These are phyloP conservation scores for Parelbella ahira DNA, from an alignment of 2,888 invertebrate species.

Conservation along the genomic window DNA sequence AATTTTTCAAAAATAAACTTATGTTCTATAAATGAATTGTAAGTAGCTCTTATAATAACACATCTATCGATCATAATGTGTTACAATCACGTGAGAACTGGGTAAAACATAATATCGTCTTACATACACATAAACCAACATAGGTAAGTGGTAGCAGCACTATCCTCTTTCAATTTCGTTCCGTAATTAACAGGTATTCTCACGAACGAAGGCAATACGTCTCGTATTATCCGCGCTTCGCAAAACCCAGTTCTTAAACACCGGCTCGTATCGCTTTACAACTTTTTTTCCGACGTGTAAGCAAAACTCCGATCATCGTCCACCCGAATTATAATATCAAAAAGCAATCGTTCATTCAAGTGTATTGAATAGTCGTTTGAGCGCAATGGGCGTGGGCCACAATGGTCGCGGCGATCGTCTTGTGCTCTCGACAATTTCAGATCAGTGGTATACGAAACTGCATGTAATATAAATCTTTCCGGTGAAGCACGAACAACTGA, in stretches of 20 bases:
- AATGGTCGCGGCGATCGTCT: constrained; percentile 41
- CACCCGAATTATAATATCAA: constrained; percentile 68
- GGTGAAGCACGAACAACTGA: constrained; percentile 73
- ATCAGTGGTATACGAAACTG: constrained; percentile 76
- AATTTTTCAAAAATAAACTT: too few species aligned
- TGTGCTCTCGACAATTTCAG: constrained; percentile 69
- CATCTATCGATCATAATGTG: too few species aligned
- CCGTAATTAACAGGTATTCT: constrained; percentile 44
- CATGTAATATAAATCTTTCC: constrained; percentile 81
- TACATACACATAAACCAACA: constrained; percentile 5
- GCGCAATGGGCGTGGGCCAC: constrained; percentile 71
- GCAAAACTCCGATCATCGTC: constrained; percentile 57
- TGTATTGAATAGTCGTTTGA: constrained; percentile 76
- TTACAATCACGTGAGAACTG: constrained; percentile 1
- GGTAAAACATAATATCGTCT: constrained; percentile 3
- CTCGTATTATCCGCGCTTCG: constrained; percentile 44
- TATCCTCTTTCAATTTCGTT: constrained; percentile 28
- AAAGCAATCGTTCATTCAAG: constrained; percentile 78
- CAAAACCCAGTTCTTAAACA: constrained; percentile 47
- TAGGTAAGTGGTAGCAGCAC: constrained; percentile 13
- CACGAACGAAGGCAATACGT: constrained; percentile 42
- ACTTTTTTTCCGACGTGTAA: constrained; percentile 49
- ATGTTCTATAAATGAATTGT: too few species aligned
- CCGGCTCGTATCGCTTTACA: constrained; percentile 69
- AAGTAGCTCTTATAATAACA: too few species aligned